phyloP scores from a whole-genome alignment of 2,797 vertebrate genomes.

The Amphiprion clarkii region DNA sequence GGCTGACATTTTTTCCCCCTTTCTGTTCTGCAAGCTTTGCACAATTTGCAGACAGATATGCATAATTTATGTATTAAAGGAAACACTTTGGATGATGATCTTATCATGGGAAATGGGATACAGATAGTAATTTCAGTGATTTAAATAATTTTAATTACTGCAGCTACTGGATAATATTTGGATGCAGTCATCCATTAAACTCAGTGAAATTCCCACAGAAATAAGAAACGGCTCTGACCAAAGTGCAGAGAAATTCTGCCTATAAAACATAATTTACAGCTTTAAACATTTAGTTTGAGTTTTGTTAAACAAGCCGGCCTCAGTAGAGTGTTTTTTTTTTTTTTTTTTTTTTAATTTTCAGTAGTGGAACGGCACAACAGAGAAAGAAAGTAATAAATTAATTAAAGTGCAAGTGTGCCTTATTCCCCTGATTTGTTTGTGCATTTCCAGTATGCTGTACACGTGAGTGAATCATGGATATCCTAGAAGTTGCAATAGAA shows the following conservation, averaged over 20 bases:
- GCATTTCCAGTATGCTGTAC: too few species aligned
- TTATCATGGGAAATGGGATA: slow-evolving; percentile 42
- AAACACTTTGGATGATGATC: slow-evolving; percentile 33
- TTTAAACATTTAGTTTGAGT: slow-evolving; percentile 8
- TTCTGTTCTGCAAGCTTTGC: slow-evolving; percentile 29
- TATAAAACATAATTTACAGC: neutral
- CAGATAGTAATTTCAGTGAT: slow-evolving; percentile 53
- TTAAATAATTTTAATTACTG: slow-evolving; percentile 60
- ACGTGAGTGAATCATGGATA: neutral
- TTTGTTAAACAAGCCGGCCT: neutral
- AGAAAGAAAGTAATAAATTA: too few species aligned
- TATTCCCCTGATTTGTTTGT: neutral
- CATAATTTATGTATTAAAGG: slow-evolving; percentile 56
- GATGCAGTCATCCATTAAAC: slow-evolving; percentile 61
- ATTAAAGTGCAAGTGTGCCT: neutral
- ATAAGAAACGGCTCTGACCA: slow-evolving; percentile 10
- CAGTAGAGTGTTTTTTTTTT: neutral
- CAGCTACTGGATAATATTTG: slow-evolving; percentile 18
- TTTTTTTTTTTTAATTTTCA: slow-evolving; percentile 1
- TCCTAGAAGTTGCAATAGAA: neutral
- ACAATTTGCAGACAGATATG: slow-evolving; percentile 33
- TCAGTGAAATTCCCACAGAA: slow-evolving; percentile 35
- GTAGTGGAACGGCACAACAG: neutral
- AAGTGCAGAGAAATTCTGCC: slow-evolving; percentile 24
- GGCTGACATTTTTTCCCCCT: neutral